These are phyloP conservation scores for Spodoptera littoralis DNA, from an alignment of 2,888 invertebrate genomes.

Conservation along the genomic window DNA sequence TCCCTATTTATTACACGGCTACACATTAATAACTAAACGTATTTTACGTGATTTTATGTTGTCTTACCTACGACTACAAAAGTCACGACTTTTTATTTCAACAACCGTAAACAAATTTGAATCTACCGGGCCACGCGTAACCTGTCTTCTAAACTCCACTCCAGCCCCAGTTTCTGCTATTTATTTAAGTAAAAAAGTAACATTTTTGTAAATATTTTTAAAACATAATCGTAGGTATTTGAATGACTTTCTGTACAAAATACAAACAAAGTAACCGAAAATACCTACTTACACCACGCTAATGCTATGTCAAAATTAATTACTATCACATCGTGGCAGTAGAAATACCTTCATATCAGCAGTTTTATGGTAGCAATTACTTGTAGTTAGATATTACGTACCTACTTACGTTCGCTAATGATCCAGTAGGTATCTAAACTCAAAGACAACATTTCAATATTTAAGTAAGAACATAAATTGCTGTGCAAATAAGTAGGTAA, in stretches of 20 bases:
- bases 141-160: too few relatives aligned
- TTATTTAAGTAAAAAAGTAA: too few relatives aligned
- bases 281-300: not conserved
- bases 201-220: too few relatives aligned
- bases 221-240: too few relatives aligned
- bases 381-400: conserved; percentile 4
- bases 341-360: conserved; percentile 3
- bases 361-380: conserved; percentile 14
- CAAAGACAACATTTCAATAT: too few relatives aligned
- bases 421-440: too few relatives aligned
- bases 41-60: not conserved
- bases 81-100: not conserved
- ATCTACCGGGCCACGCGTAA: too few relatives aligned
- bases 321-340: conserved; percentile 7
- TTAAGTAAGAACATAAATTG: too few relatives aligned
- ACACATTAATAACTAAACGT: not conserved
- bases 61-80: conserved; percentile 10
- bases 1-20: not conserved
- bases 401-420: not conserved
- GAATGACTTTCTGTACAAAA: not conserved
- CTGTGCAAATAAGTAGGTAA: too few relatives aligned
- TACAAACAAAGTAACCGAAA: not conserved
- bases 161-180: too few relatives aligned
- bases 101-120: too few relatives aligned
- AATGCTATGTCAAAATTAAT: conserved; percentile 11